phyloP scores from a whole-genome alignment of 2,888 invertebrate species.

The Tetanocera ferruginea region DNA sequence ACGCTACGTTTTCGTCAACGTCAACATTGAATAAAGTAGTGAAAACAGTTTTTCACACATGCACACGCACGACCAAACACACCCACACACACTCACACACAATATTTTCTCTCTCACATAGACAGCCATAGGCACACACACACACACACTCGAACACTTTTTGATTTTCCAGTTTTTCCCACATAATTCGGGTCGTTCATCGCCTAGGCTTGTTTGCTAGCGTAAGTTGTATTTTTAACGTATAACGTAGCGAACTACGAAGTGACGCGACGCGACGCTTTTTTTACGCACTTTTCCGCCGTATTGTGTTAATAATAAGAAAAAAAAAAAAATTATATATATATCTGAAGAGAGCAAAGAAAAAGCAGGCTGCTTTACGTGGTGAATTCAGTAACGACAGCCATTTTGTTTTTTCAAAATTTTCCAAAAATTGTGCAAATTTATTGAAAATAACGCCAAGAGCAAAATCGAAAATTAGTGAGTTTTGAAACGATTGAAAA shows the following conservation, averaged over 20 bases:
- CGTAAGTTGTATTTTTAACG: not conserved
- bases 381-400: slow-evolving; percentile 29
- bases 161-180: slow-evolving; percentile 9
- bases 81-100: slow-evolving; percentile 2
- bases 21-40: too few relatives aligned
- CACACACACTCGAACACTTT: slow-evolving; percentile 4
- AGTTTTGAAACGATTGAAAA: not conserved
- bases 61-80: not conserved
- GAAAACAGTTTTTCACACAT: slow-evolving; percentile 16
- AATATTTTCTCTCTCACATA: not conserved
- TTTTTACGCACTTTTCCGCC: slow-evolving; percentile 39
- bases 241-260: slow-evolving; percentile 10
- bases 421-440: not conserved
- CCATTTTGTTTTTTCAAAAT: slow-evolving; percentile 33
- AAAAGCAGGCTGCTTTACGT: not conserved
- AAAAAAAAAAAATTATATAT: not conserved
- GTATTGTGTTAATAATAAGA: slow-evolving; percentile 5
- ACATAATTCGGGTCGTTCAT: not conserved
- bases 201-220: not conserved
- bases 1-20: too few relatives aligned
- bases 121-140: too few relatives aligned
- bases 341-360: not conserved
- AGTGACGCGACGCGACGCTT: slow-evolving; percentile 31
- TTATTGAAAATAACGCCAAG: not conserved
- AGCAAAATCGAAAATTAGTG: not conserved